Conservation (phyloP, 2,888 invertebrate species). For the Escarpia spicata region DNA sequence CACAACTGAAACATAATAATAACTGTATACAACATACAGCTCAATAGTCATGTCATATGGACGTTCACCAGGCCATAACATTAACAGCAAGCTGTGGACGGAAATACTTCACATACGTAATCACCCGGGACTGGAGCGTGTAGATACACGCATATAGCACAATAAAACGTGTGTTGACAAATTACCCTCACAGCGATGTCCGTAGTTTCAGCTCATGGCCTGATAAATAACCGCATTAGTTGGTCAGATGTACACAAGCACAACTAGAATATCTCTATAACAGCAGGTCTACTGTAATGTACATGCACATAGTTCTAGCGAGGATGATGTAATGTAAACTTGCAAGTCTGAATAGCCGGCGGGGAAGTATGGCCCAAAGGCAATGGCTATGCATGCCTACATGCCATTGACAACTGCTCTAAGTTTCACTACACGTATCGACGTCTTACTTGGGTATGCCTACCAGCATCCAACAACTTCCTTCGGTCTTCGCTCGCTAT, state of each 20-base stretch:
- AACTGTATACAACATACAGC: no score
- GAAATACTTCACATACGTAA: not conserved
- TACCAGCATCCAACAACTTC: constrained; percentile 40
- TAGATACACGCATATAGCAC: not conserved
- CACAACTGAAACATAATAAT: no score
- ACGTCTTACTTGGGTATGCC: constrained; percentile 21
- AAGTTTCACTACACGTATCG: not conserved
- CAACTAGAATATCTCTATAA: no score
- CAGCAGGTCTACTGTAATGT: no score
- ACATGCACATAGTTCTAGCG: no score
- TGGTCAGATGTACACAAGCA: no score
- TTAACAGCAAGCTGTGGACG: not conserved
- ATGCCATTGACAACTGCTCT: not conserved
- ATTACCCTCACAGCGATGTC: not conserved
- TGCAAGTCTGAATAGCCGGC: not conserved
- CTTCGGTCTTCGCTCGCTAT: constrained; percentile 47
- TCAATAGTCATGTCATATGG: not conserved
- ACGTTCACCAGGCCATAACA: not conserved
- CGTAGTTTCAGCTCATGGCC: not conserved
- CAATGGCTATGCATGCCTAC: no score
- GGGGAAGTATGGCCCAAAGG: not conserved
- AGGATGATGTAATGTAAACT: not conserved
- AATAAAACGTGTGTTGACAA: not conserved
- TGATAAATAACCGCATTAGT: not conserved
- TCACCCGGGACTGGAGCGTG: not conserved